Evolutionary conservation across 2,113 vertebrate species (phyloP).

Genomic region (Columbina picui): DNA sequence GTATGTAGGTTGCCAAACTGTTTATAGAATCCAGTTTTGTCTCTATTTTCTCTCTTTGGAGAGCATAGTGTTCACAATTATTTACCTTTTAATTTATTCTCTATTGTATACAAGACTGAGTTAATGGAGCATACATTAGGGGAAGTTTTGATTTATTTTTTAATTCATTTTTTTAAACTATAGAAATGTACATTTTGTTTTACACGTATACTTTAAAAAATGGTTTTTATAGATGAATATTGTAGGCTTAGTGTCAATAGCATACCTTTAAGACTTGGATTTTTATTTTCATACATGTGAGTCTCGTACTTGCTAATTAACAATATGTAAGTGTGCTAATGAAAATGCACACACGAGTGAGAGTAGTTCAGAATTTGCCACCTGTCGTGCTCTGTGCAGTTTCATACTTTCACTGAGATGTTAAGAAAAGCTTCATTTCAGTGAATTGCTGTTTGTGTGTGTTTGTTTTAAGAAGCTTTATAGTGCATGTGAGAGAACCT

Average conservation of each 20-base stretch:
- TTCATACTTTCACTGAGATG: background rate
- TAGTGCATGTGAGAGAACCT: background rate
- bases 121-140: background rate
- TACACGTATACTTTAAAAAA: background rate
- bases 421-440: slow-evolving; percentile 10
- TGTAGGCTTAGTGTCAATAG: background rate
- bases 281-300: slow-evolving; percentile 9
- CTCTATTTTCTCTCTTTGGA: background rate
- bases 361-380: background rate
- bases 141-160: background rate
- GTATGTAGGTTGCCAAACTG: background rate
- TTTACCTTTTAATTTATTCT: slow-evolving; percentile 1
- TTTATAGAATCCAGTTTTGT: background rate
- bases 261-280: background rate
- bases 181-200: background rate
- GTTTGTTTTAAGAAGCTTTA: background rate
- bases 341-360: background rate
- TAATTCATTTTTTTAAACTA: background rate
- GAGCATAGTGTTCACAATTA: background rate
- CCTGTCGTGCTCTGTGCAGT: background rate
- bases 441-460: background rate
- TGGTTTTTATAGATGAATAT: slow-evolving; percentile 7
- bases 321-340: background rate
- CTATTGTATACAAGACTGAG: background rate
- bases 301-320: slow-evolving; percentile 5